Evolutionary conservation across 2,888 invertebrate genomes (phyloP), one percentile per base, ranked within the genome.

Genomic region (Orchesellides sinensis): DNA sequence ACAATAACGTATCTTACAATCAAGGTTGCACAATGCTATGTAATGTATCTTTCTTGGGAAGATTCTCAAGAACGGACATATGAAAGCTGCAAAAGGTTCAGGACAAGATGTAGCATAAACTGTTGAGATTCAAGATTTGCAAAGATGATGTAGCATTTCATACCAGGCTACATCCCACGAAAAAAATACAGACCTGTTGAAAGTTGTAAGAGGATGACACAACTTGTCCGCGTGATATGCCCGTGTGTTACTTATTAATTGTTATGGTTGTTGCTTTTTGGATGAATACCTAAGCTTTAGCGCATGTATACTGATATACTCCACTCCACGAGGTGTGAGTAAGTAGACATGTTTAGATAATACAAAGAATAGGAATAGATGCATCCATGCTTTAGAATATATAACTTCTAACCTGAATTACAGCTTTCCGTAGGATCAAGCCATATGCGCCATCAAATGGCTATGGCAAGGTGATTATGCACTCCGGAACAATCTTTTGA

Each of bases 141-240:
- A 40, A 40, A 14, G n/a, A 40, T 40, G 32, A 32, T 17, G 61
- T 35, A 17, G 40, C 40, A 40, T 40, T n/a, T 32, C 6, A 5
- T 32, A 5, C 32, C 2, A 2, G 40, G 10, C 40, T 40, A n/a
- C n/a, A n/a, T n/a, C n/a, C n/a, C n/a, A n/a, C n/a, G n/a, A n/a
- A n/a, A n/a, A n/a, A n/a, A n/a, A n/a, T n/a, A 47, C 8, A 66
- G 6, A 21, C 14, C n/a, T n/a, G 4, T n/a, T 47, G 63, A 6
- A 29, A 40, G 21, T 2, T 19, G 25, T 25, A n/a, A 25, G 45
- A 12, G 29, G 21, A 32, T 21, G 52, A 23, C 69, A 69, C 69
- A 52, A 4, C 52, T n/a, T 69, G 35, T 23, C 69, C 29, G 69
- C 69, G 69, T 69, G 69, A 69, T 69, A 32, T 19, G n/a, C 19